A percentile compares a stretch with the other conserved stretches of the same genome.
Evolutionary conservation across 1,140 invertebrate species (phyloP).

Genomic region (Drosophila kepulauana): DNA sequence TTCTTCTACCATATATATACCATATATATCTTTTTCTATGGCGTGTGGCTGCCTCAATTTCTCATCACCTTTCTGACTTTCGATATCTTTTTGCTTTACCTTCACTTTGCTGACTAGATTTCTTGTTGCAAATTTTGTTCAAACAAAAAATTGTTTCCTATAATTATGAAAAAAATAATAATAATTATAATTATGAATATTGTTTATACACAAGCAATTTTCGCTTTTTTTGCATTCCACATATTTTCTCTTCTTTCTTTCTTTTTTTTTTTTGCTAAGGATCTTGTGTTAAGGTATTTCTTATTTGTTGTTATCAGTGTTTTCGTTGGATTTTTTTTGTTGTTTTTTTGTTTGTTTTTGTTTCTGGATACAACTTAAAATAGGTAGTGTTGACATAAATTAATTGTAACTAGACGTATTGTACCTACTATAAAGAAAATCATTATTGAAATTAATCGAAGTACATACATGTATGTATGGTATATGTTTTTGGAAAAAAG

Average conservation of each 20-base stretch:
- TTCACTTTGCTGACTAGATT: slow-evolving; percentile 75
- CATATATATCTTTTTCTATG: background rate
- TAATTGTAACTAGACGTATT: slow-evolving; percentile 49
- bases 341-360: slow-evolving; percentile 1
- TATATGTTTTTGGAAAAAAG: slow-evolving; percentile 28
- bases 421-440: slow-evolving; percentile 48
- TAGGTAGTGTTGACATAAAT: slow-evolving; percentile 35
- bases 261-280: slow-evolving; percentile 41
- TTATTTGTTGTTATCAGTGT: slow-evolving; percentile 3
- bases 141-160: slow-evolving; percentile 72
- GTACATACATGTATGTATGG: slow-evolving; percentile 13
- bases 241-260: slow-evolving; percentile 1
- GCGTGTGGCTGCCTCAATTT: slow-evolving; percentile 28
- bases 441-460: slow-evolving; percentile 37
- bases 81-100: slow-evolving; percentile 15
- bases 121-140: slow-evolving; percentile 81
- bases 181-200: slow-evolving; percentile 44
- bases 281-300: slow-evolving; percentile 43
- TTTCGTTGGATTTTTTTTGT: background rate
- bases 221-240: slow-evolving; percentile 30
- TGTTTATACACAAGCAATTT: slow-evolving; percentile 54
- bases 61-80: slow-evolving; percentile 24
- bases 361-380: slow-evolving; percentile 41
- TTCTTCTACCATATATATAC: background rate
- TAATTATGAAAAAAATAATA: slow-evolving; percentile 65